A percentile compares a stretch with the other conserved stretches of the same genome.
Evolutionary conservation across 2,113 vertebrate genomes (phyloP).

Genomic region (Pluvialis apricaria): DNA sequence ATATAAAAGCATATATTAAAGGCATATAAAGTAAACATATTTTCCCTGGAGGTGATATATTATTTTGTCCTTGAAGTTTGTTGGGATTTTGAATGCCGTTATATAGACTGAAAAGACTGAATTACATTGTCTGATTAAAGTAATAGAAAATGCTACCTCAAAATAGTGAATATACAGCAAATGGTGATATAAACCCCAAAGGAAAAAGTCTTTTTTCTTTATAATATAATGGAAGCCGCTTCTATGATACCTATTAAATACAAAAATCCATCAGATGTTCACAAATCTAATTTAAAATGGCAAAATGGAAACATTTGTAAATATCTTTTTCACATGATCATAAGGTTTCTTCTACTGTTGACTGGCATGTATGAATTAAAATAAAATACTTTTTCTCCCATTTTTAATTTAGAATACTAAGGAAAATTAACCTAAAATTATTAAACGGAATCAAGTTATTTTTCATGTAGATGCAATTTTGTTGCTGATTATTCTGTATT

Average conservation of each 20-base stretch:
- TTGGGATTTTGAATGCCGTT: background rate
- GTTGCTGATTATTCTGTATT: background rate
- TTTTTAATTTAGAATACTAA: background rate
- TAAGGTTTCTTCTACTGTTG: background rate
- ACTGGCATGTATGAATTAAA: background rate
- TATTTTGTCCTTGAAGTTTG: background rate
- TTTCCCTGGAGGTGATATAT: background rate
- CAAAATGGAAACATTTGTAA: background rate
- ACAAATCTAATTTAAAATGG: background rate
- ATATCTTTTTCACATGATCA: background rate
- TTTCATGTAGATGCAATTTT: background rate
- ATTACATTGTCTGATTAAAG: background rate
- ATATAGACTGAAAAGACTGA: background rate
- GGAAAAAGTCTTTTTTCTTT: background rate
- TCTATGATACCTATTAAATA: background rate
- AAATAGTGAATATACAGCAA: background rate
- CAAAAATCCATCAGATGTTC: background rate
- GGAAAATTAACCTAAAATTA: background rate
- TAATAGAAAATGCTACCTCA: background rate
- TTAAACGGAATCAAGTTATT: background rate
- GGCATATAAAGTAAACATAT: background rate
- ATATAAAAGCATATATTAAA: background rate
- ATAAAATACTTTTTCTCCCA: background rate
- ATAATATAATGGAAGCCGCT: background rate
- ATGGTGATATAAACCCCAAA: background rate